A percentile compares a stretch with the other conserved stretches of the same genome.
phyloP scores from a whole-genome alignment of 64 coral and sea anemone species.

The Montipora capricornis region DNA sequence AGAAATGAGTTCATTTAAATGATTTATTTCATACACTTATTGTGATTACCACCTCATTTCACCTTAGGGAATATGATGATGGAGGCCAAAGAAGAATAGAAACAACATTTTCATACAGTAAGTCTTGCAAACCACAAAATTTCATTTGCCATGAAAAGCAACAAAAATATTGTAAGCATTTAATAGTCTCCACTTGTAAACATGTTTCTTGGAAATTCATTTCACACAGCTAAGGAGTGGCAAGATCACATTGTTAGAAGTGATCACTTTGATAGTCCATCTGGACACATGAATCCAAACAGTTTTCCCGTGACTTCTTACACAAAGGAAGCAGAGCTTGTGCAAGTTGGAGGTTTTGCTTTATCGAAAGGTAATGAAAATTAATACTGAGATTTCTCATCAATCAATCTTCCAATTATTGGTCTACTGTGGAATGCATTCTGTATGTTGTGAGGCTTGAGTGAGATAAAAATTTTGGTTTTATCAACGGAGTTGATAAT shows the following conservation, averaged over 20 bases:
- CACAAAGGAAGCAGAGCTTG: conserved; percentile 53
- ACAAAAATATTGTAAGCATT: neutral
- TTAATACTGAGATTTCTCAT: neutral
- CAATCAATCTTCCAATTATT: neutral
- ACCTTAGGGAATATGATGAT: conserved; percentile 82
- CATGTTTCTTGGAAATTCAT: neutral
- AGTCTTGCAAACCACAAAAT: neutral
- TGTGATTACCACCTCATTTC: neutral
- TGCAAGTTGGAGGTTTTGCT: conserved; percentile 68
- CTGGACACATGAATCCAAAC: conserved; percentile 80
- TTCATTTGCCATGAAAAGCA: neutral
- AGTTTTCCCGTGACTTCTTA: conserved; percentile 62
- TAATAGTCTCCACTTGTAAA: too few species aligned
- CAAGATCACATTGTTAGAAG: conserved; percentile 73
- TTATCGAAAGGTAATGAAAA: conserved; percentile 70
- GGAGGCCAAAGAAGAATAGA: conserved; percentile 84
- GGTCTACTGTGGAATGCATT: neutral
- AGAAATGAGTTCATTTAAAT: too few species aligned
- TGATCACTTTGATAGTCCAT: conserved; percentile 77
- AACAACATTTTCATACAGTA: conserved; percentile 96
- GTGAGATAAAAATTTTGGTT: too few species aligned
- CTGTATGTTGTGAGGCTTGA: too few species aligned
- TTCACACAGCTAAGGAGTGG: conserved; percentile 84
- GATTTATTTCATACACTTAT: too few species aligned
- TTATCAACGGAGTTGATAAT: too few species aligned